Evolutionary conservation across 1,140 invertebrate species (phyloP), one percentile per base, ranked within the genome.

Genomic region (Camponotus floridanus): DNA sequence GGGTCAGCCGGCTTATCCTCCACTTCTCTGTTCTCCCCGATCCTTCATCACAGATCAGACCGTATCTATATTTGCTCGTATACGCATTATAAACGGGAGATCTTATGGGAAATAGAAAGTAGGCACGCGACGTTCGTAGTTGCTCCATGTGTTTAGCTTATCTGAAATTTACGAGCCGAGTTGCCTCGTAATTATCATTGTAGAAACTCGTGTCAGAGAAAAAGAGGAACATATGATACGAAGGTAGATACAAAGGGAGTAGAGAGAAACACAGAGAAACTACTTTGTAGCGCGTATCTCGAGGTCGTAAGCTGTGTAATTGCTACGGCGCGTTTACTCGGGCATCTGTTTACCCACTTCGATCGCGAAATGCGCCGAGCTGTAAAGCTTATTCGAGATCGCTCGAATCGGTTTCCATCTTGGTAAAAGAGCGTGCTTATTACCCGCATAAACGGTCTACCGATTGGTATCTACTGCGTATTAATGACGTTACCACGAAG

Each of bases 91-190:
- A 57, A 3, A 1, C 18, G 33, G 68, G 33, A 48, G 73, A 62
- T 65, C 65, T 71, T 86, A 90, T 88, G 91, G 80, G 90, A 91
- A 94, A 91, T 92, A 94, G 93, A 94, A 93, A 92, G 92, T 93
- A 83, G 80, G 48, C 80, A 57, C 76, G 80, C 76, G 59, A 73
- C 68, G 71, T 80, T 78, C 83, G 86, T 84, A 65, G 59, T 78
- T 68, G 33, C 76, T 62, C 31, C 61, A 73, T 86, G 76, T 65
- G 64, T 73, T 87, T 81, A 90, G 78, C 64, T 68, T 76, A 83
- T 57, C 57, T 78, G 86, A 91, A 92, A 92, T 92, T 93, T 93
- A 93, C 78, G 91, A 92, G 42, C 87, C 48, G 74, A 57, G 68
- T 62, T 21, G 76, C 26, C 89, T 93, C 91, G 88, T 92, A 93